Percentiles rank a stretch among this genome's conserved stretches.
Evolutionary conservation across 2,113 vertebrate genomes (phyloP).

Genomic region (Dascyllus trimaculatus): DNA sequence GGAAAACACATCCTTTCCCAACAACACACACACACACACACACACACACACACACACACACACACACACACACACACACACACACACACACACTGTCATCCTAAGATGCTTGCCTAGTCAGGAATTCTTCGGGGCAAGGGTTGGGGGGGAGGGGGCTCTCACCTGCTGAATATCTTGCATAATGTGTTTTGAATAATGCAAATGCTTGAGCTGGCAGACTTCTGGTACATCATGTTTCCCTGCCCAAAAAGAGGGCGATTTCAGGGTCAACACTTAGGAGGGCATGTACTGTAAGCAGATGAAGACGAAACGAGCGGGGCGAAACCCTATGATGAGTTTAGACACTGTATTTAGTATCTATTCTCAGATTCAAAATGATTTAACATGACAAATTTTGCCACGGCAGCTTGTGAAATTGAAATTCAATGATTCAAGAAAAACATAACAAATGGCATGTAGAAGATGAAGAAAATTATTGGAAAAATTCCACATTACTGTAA

Average conservation of each 20-base stretch:
- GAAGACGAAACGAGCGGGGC: background rate
- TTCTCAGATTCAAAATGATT: no score
- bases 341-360: background rate
- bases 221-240: constrained; percentile 45
- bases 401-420: background rate
- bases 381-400: no score
- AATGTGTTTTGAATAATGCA: constrained; percentile 69
- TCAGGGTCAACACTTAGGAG: constrained; percentile 50
- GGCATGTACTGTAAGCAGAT: constrained; percentile 31
- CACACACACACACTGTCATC: constrained; percentile 11
- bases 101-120: constrained; percentile 41
- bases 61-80: constrained; percentile 17
- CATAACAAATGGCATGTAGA: no score
- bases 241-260: constrained; percentile 39
- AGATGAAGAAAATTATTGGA: no score
- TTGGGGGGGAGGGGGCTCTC: background rate
- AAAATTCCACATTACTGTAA: no score
- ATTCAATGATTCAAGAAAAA: background rate
- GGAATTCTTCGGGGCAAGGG: constrained; percentile 46
- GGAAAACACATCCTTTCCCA: background rate
- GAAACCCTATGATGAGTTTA: background rate
- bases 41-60: constrained; percentile 20
- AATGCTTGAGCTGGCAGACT: constrained; percentile 33
- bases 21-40: constrained; percentile 2
- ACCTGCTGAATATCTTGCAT: constrained; percentile 60